Conservation (phyloP, 2,888 invertebrate genomes). For the Geophilus truncorum region DNA sequence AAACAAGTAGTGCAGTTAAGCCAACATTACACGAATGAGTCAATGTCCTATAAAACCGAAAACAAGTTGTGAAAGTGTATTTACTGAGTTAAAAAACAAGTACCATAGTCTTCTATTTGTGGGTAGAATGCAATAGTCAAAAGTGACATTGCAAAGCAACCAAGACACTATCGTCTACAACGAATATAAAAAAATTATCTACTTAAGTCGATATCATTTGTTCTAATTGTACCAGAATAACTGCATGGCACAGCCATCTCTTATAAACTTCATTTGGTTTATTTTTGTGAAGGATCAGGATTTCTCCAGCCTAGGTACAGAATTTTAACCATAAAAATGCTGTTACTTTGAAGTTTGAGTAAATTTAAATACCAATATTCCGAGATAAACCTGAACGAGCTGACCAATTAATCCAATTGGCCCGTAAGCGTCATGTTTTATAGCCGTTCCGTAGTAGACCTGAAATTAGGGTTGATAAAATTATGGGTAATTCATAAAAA, state of each 20-base stretch:
- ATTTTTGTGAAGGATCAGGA: background rate
- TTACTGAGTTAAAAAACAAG: too few species aligned
- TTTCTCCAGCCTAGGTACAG: background rate
- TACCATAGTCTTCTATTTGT: background rate
- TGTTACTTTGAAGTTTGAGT: background rate
- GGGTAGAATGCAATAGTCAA: background rate
- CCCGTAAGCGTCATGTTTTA: background rate
- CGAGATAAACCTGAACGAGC: background rate
- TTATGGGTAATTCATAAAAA: too few species aligned
- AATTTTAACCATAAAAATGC: background rate
- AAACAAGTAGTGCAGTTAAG: background rate
- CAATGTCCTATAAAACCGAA: background rate
- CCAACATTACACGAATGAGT: background rate
- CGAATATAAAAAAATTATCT: background rate
- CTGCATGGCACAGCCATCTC: background rate
- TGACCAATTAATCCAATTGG: background rate
- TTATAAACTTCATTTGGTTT: background rate
- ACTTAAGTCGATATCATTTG: too few species aligned
- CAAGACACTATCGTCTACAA: background rate
- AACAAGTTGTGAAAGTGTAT: too few species aligned
- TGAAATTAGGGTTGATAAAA: background rate
- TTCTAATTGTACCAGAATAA: background rate
- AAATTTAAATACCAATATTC: background rate
- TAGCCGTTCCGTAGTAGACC: background rate
- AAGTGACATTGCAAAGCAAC: background rate